Conservation (phyloP, 2,888 invertebrate genomes). For the Eretmocerus hayati region DNA sequence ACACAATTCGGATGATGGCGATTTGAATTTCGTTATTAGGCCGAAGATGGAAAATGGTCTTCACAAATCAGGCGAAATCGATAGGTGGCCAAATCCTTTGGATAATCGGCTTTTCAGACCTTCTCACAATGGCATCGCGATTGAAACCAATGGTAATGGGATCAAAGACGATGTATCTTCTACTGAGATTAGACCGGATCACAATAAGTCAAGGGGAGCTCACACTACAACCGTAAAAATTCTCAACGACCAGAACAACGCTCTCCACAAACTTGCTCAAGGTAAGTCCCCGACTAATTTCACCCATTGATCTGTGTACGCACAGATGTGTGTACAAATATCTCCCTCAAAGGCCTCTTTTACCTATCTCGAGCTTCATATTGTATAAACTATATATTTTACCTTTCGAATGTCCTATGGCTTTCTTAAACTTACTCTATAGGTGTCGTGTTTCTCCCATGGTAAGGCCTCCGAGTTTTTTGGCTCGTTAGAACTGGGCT, state of each 20-base stretch:
- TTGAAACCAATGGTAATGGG: not conserved
- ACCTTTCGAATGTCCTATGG: too few relatives aligned
- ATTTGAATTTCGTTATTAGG: not conserved
- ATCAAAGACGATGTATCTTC: not conserved
- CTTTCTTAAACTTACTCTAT: too few relatives aligned
- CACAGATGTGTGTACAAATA: too few relatives aligned
- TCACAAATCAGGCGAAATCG: not conserved
- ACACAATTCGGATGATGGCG: not conserved
- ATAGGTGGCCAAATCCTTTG: not conserved
- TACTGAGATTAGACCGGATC: not conserved
- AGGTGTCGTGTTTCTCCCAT: too few relatives aligned
- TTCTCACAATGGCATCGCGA: slow-evolving; percentile 1
- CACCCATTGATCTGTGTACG: too few relatives aligned
- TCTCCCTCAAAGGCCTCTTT: too few relatives aligned
- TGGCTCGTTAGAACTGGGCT: too few relatives aligned
- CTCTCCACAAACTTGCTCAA: slow-evolving; percentile 17
- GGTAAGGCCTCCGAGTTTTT: too few relatives aligned
- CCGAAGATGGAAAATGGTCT: not conserved
- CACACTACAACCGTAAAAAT: slow-evolving; percentile 37
- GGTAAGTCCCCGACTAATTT: too few relatives aligned
- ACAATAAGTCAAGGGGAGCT: slow-evolving; percentile 13
- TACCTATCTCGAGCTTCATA: too few relatives aligned
- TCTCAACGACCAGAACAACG: slow-evolving; percentile 17
- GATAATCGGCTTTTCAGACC: too few relatives aligned
- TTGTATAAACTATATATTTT: too few relatives aligned